These are phyloP conservation scores for Tolypeutes matacus DNA, from an alignment of 2,797 vertebrate species.

Conservation along the genomic window DNA sequence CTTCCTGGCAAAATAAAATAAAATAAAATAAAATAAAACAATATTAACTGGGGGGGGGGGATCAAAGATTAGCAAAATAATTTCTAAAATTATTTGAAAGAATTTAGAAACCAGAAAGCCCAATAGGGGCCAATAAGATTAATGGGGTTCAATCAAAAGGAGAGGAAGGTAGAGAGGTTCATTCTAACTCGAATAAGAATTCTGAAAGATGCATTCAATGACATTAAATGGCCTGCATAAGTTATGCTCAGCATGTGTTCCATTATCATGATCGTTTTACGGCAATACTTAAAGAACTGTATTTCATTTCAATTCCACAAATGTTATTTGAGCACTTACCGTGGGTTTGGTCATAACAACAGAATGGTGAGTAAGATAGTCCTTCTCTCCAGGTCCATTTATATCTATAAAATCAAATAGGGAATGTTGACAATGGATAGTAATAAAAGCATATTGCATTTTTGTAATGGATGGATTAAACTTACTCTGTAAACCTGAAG, in stretches of 20 bases:
- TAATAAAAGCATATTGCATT: neutral
- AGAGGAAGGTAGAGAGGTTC: neutral
- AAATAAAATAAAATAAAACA: no score
- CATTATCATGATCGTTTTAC: neutral
- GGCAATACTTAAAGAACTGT: neutral
- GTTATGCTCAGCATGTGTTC: neutral
- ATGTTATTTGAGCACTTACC: neutral
- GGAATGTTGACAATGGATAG: neutral
- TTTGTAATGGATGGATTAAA: neutral
- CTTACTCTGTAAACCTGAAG: neutral
- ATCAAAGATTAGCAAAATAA: neutral
- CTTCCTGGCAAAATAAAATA: no score
- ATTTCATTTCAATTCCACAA: neutral
- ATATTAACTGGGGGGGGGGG: no score
- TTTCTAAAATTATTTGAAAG: neutral
- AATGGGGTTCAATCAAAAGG: neutral
- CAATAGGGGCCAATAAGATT: neutral
- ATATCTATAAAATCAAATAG: neutral
- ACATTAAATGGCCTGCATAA: neutral
- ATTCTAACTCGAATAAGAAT: neutral
- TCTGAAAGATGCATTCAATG: neutral
- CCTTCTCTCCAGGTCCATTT: neutral
- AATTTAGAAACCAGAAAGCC: neutral
- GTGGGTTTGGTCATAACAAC: neutral
- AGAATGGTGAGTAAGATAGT: neutral